Base-by-base conservation (phyloP, 2,113 vertebrate species). In the Parus major region DNA sequence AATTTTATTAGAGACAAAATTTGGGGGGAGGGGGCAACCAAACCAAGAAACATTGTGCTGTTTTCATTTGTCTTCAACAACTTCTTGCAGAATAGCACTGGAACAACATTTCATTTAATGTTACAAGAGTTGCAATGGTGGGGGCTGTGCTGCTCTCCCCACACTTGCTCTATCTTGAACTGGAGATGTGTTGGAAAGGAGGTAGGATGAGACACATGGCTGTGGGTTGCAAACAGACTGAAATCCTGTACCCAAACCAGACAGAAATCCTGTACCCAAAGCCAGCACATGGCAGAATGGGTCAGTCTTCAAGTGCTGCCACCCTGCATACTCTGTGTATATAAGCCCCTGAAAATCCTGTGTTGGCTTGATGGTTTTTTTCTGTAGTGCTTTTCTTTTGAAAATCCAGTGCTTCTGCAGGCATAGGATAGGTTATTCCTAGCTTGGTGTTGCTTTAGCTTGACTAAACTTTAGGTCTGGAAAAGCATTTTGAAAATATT, bases 21-120 rank as follows among this genome's bases (percentile, higher is more conserved):
- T 53, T 2, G 0, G 5, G 5, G 5, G 4, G 18, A 11, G 14
- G 0, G 5, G 14, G 24, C 8, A 15, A 25, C 15, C 36, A 41
- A 55, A 41, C 14, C 14, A 41, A 60, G 44, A 47, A 71, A 47
- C 9, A 15, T 9, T 21, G 9, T 46, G 12, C 22, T 65, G 0
- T 70, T 81, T 83, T 89, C 15, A 66, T 90, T 44, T 36, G 11
- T 69, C 36, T 93, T 77, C 19, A 64, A 3, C 11, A 55, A 4
- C 27, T 73, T 82, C 25, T 64, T 11, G 3, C 2, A 12, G 44
- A 59, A 31, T 22, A 49, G 12, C 18, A 33, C 4, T 0, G 27
- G 23, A 64, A 33, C 4, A 8, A 8, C 8, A 1, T 57, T 90
- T 80, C 69, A 20, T 57, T 28, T 44, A 24, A 20, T n/a, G 39